These are phyloP conservation scores for Hymenopus coronatus DNA, from an alignment of 2,888 invertebrate species.

Conservation along the genomic window DNA sequence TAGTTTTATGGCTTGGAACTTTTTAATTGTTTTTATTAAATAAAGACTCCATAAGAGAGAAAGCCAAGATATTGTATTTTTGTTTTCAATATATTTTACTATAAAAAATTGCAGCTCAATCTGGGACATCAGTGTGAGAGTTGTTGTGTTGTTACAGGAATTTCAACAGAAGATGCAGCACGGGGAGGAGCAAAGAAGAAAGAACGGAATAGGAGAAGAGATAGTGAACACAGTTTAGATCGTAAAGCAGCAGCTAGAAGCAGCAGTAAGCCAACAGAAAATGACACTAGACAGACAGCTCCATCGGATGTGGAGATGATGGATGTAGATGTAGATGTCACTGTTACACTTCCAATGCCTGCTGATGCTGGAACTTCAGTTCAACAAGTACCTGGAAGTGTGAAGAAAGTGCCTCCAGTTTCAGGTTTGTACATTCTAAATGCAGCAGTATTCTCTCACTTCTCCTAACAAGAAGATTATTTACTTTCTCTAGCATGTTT, in stretches of 20 bases:
- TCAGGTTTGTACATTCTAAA: neutral
- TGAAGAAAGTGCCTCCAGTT: neutral
- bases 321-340: conserved; percentile 17
- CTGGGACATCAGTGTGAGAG: no score
- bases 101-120: no score
- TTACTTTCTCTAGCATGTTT: no score
- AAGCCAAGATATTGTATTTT: no score
- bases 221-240: neutral
- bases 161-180: conserved; percentile 63
- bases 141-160: conserved; percentile 48
- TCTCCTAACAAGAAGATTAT: no score
- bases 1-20: no score
- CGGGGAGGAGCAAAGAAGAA: conserved; percentile 47
- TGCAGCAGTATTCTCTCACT: no score
- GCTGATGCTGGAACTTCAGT: neutral
- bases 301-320: neutral
- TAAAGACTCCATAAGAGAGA: no score
- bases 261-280: neutral
- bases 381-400: neutral
- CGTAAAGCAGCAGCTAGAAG: neutral
- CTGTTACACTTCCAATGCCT: neutral
- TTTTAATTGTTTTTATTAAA: no score
- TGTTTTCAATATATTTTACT: no score
- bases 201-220: conserved; percentile 24
- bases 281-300: neutral